Evolutionary conservation across 2,113 vertebrate genomes (phyloP), one percentile per base, ranked within the genome.

Genomic region (Galeopterus variegatus): DNA sequence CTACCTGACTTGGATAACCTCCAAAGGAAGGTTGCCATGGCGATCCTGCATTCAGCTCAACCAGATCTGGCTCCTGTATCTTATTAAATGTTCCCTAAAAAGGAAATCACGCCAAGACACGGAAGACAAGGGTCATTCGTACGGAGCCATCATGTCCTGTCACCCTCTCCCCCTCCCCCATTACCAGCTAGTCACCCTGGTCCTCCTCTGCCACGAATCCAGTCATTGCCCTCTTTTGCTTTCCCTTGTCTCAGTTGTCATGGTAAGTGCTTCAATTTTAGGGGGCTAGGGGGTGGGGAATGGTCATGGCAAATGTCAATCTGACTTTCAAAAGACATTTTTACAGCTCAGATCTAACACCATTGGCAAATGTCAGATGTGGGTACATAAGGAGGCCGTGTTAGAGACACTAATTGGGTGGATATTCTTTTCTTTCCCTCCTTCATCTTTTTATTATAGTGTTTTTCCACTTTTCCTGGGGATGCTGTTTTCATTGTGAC

Each of bases 1-100:
- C 97, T 97, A 98, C 98, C 98, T 99, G 98, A 98, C 98, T 99
- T 15, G 70, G 96, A 96, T 98, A 98, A 98, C 98, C 98, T 98
- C 95, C 86, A 95, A 98, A 98, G 93, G 98, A 98, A 98, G 98
- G 99, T 99, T 99, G 98, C 98, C 98, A 99, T 99, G 98, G 99
- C 2, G 10, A 99, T 98, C 97, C 90, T 94, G 94, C 96, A 86
- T 93, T 83, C 77, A 45, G 75, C 69, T 84, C 93, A 97, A 97
- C 96, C 94, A 97, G 93, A 73, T 88, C 95, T 96, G 96, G 96
- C 91, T 98, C 96, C 97, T 97, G 97, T 98, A 95, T 98, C 97
- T 98, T 98, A 98, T 98, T 98, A 98, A 99, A 97, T 94, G 95
- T 85, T 98, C 93, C 96, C 93, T 97, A 97, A 95, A 60, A 96